phyloP scores from a whole-genome alignment of 2,113 vertebrate species.

The Ginglymostoma cirratum region DNA sequence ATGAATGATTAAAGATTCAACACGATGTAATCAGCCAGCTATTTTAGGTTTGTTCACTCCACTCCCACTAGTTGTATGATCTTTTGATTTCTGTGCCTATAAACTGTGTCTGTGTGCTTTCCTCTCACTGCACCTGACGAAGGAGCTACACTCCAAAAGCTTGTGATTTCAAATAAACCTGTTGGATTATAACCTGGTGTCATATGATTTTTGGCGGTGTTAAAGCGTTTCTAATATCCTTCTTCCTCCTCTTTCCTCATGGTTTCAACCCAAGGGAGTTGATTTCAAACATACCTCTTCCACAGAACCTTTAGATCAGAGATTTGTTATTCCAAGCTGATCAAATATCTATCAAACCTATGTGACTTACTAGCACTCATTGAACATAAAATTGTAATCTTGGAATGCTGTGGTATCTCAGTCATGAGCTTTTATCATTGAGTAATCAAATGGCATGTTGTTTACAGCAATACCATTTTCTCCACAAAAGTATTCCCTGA shows the following conservation, averaged over 20 bases:
- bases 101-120: too few relatives aligned
- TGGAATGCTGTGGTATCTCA: neutral
- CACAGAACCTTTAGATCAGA: neutral
- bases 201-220: neutral
- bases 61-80: too few relatives aligned
- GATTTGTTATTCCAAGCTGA: neutral
- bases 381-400: neutral
- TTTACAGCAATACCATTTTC: neutral
- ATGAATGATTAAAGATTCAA: too few relatives aligned
- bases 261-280: neutral
- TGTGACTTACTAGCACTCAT: neutral
- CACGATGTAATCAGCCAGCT: too few relatives aligned
- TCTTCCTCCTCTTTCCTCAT: neutral
- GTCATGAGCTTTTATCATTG: neutral
- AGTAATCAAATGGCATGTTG: neutral
- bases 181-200: too few relatives aligned
- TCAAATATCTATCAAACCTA: neutral
- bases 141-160: too few relatives aligned
- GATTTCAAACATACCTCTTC: neutral
- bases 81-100: too few relatives aligned
- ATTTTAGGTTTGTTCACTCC: too few relatives aligned
- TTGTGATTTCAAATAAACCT: too few relatives aligned
- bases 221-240: neutral
- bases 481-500: neutral
- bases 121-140: too few relatives aligned